Percentiles rank a stretch among this genome's conserved stretches.
Evolutionary conservation across 2,888 invertebrate species (phyloP).

Genomic region (Herminia tarsipennalis): DNA sequence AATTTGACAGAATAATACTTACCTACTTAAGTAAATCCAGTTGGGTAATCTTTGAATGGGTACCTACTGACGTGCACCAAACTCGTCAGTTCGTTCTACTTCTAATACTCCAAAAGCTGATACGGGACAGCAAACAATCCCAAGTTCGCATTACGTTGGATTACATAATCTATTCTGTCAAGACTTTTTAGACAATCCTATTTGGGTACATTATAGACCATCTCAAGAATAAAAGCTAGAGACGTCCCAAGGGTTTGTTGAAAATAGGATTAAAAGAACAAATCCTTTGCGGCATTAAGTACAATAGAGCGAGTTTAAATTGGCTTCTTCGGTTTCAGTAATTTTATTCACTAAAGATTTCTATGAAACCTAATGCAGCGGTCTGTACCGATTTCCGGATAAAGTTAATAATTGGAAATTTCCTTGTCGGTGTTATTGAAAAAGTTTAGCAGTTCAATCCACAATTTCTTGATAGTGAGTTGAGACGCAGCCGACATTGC

Average conservation of each 20-base stretch:
- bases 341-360: constrained; percentile 41
- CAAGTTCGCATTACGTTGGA: constrained; percentile 46
- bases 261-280: constrained; percentile 49
- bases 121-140: constrained; percentile 45
- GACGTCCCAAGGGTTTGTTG: constrained; percentile 25
- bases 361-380: constrained; percentile 23
- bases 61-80: constrained; percentile 1
- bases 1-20: too few species aligned
- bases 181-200: constrained; percentile 43
- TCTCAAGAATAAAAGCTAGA: constrained; percentile 42
- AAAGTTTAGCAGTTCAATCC: constrained; percentile 56
- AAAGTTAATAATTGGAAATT: constrained; percentile 72
- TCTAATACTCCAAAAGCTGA: constrained; percentile 37
- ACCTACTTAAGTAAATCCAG: background rate
- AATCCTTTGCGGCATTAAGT: constrained; percentile 39
- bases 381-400: constrained; percentile 41
- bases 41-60: constrained; percentile 4
- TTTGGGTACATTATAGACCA: constrained; percentile 44
- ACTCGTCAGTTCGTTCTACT: constrained; percentile 9
- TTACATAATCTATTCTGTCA: constrained; percentile 35
- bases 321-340: constrained; percentile 28
- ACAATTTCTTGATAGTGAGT: constrained; percentile 54
- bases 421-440: constrained; percentile 63
- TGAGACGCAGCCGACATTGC: constrained; percentile 39
- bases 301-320: constrained; percentile 21